phyloP scores from a whole-genome alignment of 2,888 invertebrate genomes.

The Branchinecta sandiegonensis region DNA sequence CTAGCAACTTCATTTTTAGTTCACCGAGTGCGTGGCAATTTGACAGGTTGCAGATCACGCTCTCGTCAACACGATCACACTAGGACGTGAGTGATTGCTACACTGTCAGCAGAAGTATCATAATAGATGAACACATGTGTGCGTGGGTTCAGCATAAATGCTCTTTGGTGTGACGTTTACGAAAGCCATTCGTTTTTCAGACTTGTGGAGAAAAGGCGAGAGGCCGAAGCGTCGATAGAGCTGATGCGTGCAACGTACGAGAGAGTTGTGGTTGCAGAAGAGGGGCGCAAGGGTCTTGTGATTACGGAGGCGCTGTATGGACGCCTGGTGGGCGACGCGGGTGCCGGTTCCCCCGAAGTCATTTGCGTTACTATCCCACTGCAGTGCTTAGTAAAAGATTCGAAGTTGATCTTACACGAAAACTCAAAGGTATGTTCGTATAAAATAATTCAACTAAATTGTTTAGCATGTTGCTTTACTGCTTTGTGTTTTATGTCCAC shows the following conservation, averaged over 20 bases:
- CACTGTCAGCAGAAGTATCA: too few relatives aligned
- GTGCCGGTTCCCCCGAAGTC: slow-evolving; percentile 33
- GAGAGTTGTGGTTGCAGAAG: slow-evolving; percentile 65
- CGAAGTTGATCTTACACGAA: slow-evolving; percentile 67
- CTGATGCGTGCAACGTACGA: slow-evolving; percentile 82
- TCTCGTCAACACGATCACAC: too few relatives aligned
- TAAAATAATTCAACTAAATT: slow-evolving; percentile 1
- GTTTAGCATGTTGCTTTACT: not conserved
- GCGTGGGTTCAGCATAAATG: too few relatives aligned
- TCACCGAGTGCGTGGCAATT: too few relatives aligned
- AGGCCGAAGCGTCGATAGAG: slow-evolving; percentile 71
- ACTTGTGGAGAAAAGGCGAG: slow-evolving; percentile 59
- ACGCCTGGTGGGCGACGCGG: slow-evolving; percentile 38
- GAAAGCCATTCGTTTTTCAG: slow-evolving; percentile 33
- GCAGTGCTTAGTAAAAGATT: slow-evolving; percentile 83
- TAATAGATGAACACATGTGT: too few relatives aligned
- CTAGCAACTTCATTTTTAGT: too few relatives aligned
- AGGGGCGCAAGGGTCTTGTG: slow-evolving; percentile 63
- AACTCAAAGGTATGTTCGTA: slow-evolving; percentile 56
- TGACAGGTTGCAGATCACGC: too few relatives aligned
- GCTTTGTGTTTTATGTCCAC: slow-evolving; percentile 22
- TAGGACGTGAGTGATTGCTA: too few relatives aligned
- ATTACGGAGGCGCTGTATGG: slow-evolving; percentile 72
- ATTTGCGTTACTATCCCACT: slow-evolving; percentile 79
- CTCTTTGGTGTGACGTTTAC: too few relatives aligned